Conservation (phyloP, 2,113 vertebrate species). For the Aegithalos caudatus region DNA sequence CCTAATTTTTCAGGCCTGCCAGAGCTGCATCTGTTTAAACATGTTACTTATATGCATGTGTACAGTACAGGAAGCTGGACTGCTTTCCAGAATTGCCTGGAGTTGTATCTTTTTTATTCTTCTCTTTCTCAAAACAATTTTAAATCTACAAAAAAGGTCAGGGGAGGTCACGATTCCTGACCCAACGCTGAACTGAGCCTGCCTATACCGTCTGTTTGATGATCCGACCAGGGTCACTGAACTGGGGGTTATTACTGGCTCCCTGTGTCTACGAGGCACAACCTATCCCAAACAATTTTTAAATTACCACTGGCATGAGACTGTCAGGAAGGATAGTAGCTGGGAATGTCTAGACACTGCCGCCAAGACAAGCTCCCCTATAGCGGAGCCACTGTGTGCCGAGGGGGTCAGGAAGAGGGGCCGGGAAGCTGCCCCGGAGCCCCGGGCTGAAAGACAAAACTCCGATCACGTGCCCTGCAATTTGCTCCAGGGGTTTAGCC, state of each 20-base stretch:
- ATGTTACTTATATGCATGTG: constrained; percentile 16
- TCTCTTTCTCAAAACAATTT: constrained; percentile 78
- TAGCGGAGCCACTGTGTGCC: constrained; percentile 57
- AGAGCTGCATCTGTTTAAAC: constrained; percentile 61
- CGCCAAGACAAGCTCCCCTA: constrained; percentile 65
- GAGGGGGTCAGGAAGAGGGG: constrained; percentile 71
- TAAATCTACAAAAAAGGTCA: constrained; percentile 68
- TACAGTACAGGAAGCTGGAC: constrained; percentile 44
- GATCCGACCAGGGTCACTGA: constrained; percentile 55
- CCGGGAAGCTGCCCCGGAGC: constrained; percentile 64
- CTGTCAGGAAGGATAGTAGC: constrained; percentile 55
- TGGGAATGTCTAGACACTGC: constrained; percentile 64
- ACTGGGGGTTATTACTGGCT: constrained; percentile 62
- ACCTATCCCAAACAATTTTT: constrained; percentile 73
- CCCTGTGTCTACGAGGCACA: constrained; percentile 59
- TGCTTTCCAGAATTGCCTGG: constrained; percentile 52
- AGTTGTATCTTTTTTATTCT: constrained; percentile 67
- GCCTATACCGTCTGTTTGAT: constrained; percentile 55
- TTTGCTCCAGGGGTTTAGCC: constrained; percentile 70
- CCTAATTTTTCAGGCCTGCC: constrained; percentile 31
- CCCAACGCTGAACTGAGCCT: constrained; percentile 73
- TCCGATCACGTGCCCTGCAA: constrained; percentile 63
- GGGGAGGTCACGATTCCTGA: constrained; percentile 75
- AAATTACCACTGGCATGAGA: constrained; percentile 79
- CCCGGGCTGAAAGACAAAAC: constrained; percentile 73